Base-by-base conservation (phyloP, 2,888 invertebrate species). In the Archaeoteleia sp. region DNA sequence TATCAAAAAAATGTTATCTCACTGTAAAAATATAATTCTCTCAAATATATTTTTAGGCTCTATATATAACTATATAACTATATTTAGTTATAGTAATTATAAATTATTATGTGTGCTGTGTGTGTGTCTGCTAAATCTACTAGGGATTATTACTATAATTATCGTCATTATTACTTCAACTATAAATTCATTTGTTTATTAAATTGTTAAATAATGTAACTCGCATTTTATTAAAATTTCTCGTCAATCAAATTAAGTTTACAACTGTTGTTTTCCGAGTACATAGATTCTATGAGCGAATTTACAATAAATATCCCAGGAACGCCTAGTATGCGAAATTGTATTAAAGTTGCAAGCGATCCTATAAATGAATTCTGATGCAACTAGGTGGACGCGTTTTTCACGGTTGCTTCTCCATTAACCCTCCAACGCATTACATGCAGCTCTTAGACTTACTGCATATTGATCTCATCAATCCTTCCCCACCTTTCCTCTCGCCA, bases 391-490 rank as follows among this genome's bases (percentile, higher is more conserved):
- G 68, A 69, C 71, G 63, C 71, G 60, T 71, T 69, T 71, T 71
- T 71, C 71, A 68, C 67, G 62, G 53, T 67, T 68, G 71, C 69
- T 60, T 69, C 78, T 79, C 82, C 80, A 80, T 82, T 82, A 82
- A 81, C 80, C 78, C 76, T 71, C 72, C 77, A 73, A 77, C 77
- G 75, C 78, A 71, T 73, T 75, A 75, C 73, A 61, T 67, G 75
- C 73, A 73, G 73, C 74, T 73, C 72, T 78, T 79, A 81, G 79
- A 82, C 83, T 83, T 83, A 83, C 83, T 82, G 83, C 82, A 82
- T 82, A 83, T 83, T 82, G 83, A 83, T 82, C 82, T 79, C 82
- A 82, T 82, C 81, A 81, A 82, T 83, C 82, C 77, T 72, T 61
- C 54, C 67, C 72, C 72, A n/a, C 72, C 43, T 42, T 45, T 35